Base-by-base conservation (phyloP, 2,888 invertebrate species). In the Ypsolopha sequella region DNA sequence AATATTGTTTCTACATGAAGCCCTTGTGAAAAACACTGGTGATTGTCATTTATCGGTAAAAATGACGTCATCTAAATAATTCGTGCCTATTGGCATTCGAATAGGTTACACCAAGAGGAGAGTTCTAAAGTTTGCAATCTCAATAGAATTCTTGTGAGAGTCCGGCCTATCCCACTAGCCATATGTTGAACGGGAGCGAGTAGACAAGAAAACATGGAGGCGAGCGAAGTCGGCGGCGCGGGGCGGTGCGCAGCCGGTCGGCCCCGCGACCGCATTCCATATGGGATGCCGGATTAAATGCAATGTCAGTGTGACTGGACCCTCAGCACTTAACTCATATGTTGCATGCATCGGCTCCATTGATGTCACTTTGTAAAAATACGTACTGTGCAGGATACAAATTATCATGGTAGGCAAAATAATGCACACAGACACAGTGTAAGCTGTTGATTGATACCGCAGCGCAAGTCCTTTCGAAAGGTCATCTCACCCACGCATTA, bases 181-280 rank as follows among this genome's bases (percentile, higher is more conserved):
- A 80, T 82, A 81, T 81, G 80, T 75, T 80, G 68, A 73, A 73
- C 73, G 71, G 78, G 78, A 78, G 64, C 72, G 71, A 76, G 64
- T 75, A 76, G 69, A 74, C 71, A 77, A 78, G 80, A 80, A 84
- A 78, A 80, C 70, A 78, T 73, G 76, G 76, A 75, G 76, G 79
- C 69, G 73, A 77, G 76, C 68, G 77, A 50, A 51, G 64, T 24
- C 63, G 63, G 61, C 59, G 65, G 60, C 60, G 64, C 62, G 65
- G 65, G 65, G 63, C 73, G 74, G 67, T 66, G 70, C 70, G 24
- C 43, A 24, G 51, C 50, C 36, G 66, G 68, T 68, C 70, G 79
- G 81, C 70, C 71, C 69, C 61, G 68, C 84, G 85, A 80, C 85
- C 84, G 82, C 86, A 85, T 86, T 86, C 85, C 85, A 75, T 77